Evolutionary conservation across 2,888 invertebrate genomes (phyloP).

Genomic region (Netelia virgata): DNA sequence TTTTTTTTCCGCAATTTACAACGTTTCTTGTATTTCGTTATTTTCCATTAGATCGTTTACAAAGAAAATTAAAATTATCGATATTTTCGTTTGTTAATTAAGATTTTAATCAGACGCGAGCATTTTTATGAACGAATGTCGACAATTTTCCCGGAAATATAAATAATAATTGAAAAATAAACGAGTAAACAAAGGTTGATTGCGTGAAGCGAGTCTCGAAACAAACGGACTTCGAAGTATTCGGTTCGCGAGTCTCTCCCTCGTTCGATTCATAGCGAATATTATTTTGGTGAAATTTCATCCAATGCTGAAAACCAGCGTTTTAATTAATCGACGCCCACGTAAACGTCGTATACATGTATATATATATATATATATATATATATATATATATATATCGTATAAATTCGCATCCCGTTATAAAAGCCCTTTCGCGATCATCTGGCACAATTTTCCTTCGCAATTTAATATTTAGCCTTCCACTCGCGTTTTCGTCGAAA

Average conservation of each 20-base stretch:
- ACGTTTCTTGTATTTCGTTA: no score
- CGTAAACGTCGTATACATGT: background rate
- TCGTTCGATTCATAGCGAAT: background rate
- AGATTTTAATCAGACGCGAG: no score
- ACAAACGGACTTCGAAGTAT: background rate
- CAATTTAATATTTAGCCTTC: background rate
- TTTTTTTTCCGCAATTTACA: no score
- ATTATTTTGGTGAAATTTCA: background rate
- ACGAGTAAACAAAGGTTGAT: no score
- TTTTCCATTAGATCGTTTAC: no score
- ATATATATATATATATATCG: background rate
- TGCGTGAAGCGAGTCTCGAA: background rate
- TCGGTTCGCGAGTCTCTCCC: background rate
- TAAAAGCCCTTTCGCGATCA: background rate
- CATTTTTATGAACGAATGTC: no score
- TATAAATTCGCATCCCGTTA: background rate
- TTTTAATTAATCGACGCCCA: background rate
- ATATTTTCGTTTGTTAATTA: no score
- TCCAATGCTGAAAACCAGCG: background rate
- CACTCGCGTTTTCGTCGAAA: background rate
- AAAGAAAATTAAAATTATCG: no score
- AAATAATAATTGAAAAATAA: no score
- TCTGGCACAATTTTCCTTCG: conserved; percentile 1
- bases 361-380: background rate
- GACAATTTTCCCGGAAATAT: no score